Base-by-base conservation (phyloP, 2,888 invertebrate genomes). In the Oxytorus armatus region DNA sequence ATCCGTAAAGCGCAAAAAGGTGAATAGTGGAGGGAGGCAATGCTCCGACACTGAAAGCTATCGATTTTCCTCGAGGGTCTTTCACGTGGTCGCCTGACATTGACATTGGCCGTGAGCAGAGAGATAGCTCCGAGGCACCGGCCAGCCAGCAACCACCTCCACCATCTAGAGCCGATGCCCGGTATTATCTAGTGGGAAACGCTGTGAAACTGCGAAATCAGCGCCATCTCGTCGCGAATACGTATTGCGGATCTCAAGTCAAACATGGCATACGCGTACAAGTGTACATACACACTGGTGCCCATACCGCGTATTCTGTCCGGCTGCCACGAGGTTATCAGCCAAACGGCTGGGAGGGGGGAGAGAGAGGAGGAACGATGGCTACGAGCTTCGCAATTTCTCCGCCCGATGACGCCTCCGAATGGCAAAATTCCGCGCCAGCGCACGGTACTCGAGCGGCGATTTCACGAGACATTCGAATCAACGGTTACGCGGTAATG, bases 61-160 rank as follows among this genome's bases (percentile, higher is more conserved):
- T 91, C 90, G 91, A 91, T 91, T 91, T 90, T 90, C 85, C 85
- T 86, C 83, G 86, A 82, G 83, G 82, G 84, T 83, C 80, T 75
- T 86, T 89, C 90, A 91, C 91, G 91, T 91, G 91, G 86, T 90
- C 86, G 86, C 88, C n/a, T 91, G 92, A 90, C 92, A 92, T 92
- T 92, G 92, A 91, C 91, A 92, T 92, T 92, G 92, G 87, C 87
- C 89, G 87, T 86, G 86, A 84, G 80, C 83, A 69, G 51, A 44
- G 14, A 36, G 47, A 39, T 21, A 51, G 42, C 65, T 61, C 55
- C 63, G 59, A 44, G 29, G 29, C 29, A 29, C 53, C 65, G 44
- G 39, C 21, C 10, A 11, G n/a, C n/a, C 51, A 59, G 66, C 69
- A 63, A 74, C 79, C 63, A 39, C 75, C 57, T 59, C 47, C 69